Percentiles rank a stretch among this genome's conserved stretches.
Evolutionary conservation across 2,113 vertebrate species (phyloP).

Genomic region (Pipa parva): DNA sequence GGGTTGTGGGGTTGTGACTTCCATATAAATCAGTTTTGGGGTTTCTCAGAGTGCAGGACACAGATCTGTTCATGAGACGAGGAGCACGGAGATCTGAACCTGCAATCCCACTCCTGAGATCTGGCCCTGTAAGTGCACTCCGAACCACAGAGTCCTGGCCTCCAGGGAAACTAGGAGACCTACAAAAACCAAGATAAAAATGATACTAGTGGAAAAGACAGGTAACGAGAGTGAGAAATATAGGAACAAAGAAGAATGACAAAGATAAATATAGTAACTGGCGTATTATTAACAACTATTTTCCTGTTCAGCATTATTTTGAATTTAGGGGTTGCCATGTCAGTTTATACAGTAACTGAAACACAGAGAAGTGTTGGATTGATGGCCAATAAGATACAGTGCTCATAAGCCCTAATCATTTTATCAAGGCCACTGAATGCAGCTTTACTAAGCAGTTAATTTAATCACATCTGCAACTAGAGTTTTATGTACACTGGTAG

Average conservation of each 20-base stretch:
- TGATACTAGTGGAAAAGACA: neutral
- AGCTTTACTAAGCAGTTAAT: no score
- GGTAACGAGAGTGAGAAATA: slow-evolving; percentile 18
- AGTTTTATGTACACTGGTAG: no score
- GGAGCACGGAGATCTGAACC: slow-evolving; percentile 88
- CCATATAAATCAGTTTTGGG: slow-evolving; percentile 93
- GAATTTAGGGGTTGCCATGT: no score
- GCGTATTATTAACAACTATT: no score
- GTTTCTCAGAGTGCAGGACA: slow-evolving; percentile 95
- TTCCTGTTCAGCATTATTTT: no score
- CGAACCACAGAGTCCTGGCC: slow-evolving; percentile 94
- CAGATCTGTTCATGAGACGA: slow-evolving; percentile 92
- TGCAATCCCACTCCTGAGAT: slow-evolving; percentile 90
- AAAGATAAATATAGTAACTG: no score
- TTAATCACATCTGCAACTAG: no score
- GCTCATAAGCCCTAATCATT: no score
- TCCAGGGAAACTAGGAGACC: slow-evolving; percentile 94
- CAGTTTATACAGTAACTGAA: no score
- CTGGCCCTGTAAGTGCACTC: slow-evolving; percentile 86
- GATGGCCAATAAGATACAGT: no score
- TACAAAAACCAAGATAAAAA: slow-evolving; percentile 42
- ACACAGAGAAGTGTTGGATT: no score
- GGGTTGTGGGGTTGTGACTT: slow-evolving; percentile 84
- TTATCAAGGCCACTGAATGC: no score
- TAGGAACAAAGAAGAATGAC: neutral